Evolutionary conservation across 1,140 invertebrate genomes (phyloP), one percentile per base, ranked within the genome.

Genomic region (Elymnias hypermnestra): DNA sequence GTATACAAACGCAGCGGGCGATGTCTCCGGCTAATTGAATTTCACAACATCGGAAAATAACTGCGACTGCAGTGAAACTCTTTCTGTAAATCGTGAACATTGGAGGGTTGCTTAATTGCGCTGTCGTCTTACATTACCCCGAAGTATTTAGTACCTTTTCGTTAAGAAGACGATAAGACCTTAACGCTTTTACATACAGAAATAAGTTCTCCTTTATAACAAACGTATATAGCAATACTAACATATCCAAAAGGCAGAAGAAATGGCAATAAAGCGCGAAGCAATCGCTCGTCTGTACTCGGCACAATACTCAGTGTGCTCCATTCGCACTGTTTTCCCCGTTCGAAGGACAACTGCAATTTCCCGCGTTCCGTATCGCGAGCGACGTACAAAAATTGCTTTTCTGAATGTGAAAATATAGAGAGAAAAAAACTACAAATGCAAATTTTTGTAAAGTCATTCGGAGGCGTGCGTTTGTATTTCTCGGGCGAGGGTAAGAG

Each of bases 381-480:
- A 44, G 59, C 78, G 73, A 75, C 78, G 75, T 83, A 78, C 73
- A 75, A 83, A 85, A 85, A 85, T 83, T 85, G 82, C 82, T 85
- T 85, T 83, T 77, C 78, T 77, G 72, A 78, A 77, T 65, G 72
- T 74, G 63, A 71, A 81, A 73, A 81, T 78, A 78, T 78, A 78
- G 68, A 78, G 63, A 81, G 68, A 79, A 79, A 81, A 79, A 72
- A 51, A 46, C 48, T 46, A 64, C 64, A 57, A 59, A 84, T 83
- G 81, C 76, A 84, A 83, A 84, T 84, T 84, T 84, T 81, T 82
- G 77, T 84, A 81, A 81, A 83, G 81, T 82, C 77, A 78, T 84
- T 81, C 74, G 76, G 53, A 73, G 73, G 70, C 81, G 75, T 79
- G 68, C 77, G 76, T 81, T 83, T 81, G 78, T 79, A 84, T 84